Base-by-base conservation (phyloP, 2,888 invertebrate genomes). In the Drosophila infuscata region DNA sequence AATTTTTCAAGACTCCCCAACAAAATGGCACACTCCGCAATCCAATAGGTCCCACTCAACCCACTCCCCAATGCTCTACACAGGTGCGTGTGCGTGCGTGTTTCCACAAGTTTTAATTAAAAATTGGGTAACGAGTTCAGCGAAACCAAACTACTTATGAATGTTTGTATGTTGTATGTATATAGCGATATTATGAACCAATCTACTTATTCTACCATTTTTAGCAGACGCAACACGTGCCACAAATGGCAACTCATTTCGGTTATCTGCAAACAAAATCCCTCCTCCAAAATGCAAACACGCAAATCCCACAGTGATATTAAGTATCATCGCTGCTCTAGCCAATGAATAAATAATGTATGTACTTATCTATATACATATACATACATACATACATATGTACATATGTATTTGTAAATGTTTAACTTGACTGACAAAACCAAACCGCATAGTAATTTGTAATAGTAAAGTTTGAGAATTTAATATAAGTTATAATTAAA, bases 51-150 rank as follows among this genome's bases (percentile, higher is more conserved):
- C 15, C 52, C 29, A 15, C 25, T 12, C 25, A 3, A 33, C 29
- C 30, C 30, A 32, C 4, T 17, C 17, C 20, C 17, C 6, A 15
- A n/a, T 11, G 29, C 1, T 15, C 46, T 62, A 36, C 56, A 17
- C 77, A 76, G 75, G 64, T 78, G 77, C 58, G 57, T 68, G 6
- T 61, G 57, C 62, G 36, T 53, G 73, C 57, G 67, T 78, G 61
- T 54, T 48, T 59, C 15, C 35, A 62, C 43, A 72, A 43, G 61
- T 79, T 77, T 77, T 77, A 79, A 77, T 79, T 77, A 79, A 77
- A 78, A 79, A 51, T 41, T 64, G 33, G 48, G 20, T 57, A 49
- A 53, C 35, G 43, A 51, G 73, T 48, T 63, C 29, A 30, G 15
- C 7, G 4, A 30, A 70, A 78, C 63, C 20, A 46, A 46, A 46